Percentiles rank a stretch among this genome's conserved stretches.
These are phyloP conservation scores for Melanotus villosus DNA, from an alignment of 2,888 invertebrate genomes.

Conservation along the genomic window DNA sequence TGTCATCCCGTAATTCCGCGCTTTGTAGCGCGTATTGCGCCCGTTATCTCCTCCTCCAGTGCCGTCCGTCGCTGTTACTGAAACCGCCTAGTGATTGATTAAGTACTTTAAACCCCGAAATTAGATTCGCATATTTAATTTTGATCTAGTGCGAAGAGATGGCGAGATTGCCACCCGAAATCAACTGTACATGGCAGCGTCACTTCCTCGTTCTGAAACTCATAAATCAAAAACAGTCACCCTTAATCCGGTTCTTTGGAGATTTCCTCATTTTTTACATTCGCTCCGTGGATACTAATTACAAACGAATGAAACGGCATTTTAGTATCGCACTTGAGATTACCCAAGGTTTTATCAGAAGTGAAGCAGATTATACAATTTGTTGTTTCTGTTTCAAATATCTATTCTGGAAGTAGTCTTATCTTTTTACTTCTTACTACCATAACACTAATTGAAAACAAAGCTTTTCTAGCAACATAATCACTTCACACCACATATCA, in stretches of 20 bases:
- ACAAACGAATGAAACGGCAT: conserved; percentile 66
- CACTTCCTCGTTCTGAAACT: conserved; percentile 63
- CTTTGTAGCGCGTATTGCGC: conserved; percentile 55
- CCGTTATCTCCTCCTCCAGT: conserved; percentile 52
- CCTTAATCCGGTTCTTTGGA: conserved; percentile 64
- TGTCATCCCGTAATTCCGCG: conserved; percentile 63
- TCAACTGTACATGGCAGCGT: conserved; percentile 58
- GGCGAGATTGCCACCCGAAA: conserved; percentile 54
- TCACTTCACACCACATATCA: too few relatives aligned
- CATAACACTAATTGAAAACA: too few relatives aligned
- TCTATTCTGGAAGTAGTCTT: too few relatives aligned
- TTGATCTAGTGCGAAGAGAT: conserved; percentile 58
- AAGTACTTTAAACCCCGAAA: conserved; percentile 66
- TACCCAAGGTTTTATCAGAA: not conserved
- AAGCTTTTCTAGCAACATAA: too few relatives aligned
- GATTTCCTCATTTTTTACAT: conserved; percentile 61
- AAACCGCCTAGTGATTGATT: conserved; percentile 65
- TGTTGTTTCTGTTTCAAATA: not conserved
- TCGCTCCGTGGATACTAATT: conserved; percentile 64
- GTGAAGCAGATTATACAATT: not conserved
- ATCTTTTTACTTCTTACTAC: too few relatives aligned
- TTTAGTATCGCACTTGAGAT: conserved; percentile 53
- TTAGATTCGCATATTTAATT: conserved; percentile 68
- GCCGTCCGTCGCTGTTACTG: conserved; percentile 53
- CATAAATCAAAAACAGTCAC: conserved; percentile 68